These are phyloP conservation scores for Sympetrum striolatum DNA, from an alignment of 2,888 invertebrate genomes.

Conservation along the genomic window DNA sequence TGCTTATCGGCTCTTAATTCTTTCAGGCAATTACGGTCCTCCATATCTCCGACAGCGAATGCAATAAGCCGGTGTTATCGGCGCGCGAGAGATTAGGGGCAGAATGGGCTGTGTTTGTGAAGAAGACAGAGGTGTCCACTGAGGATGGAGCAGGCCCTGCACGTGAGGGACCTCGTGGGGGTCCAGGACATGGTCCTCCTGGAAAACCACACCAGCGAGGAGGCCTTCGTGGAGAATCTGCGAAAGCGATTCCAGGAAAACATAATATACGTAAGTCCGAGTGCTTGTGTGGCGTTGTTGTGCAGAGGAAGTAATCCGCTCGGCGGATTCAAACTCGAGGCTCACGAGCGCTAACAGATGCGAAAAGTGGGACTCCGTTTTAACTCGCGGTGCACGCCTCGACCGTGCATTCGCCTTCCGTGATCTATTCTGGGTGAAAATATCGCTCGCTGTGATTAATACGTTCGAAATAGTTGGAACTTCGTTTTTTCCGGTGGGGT, in stretches of 20 bases:
- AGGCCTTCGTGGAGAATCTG: slow-evolving; percentile 86
- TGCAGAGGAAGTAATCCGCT: too few species aligned
- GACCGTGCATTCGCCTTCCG: background rate
- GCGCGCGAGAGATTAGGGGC: too few species aligned
- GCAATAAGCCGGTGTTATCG: too few species aligned
- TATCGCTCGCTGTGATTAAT: background rate
- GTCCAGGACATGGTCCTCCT: slow-evolving; percentile 92
- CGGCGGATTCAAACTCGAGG: background rate
- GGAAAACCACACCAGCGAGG: slow-evolving; percentile 81
- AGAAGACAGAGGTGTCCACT: slow-evolving; percentile 51
- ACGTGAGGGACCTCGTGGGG: slow-evolving; percentile 85
- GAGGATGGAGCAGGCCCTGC: slow-evolving; percentile 79
- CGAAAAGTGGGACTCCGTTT: background rate
- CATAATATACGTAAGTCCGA: slow-evolving; percentile 86
- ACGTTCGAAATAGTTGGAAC: background rate
- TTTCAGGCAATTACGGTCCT: too few species aligned
- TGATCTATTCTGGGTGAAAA: background rate
- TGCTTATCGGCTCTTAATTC: too few species aligned
- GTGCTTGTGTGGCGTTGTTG: background rate
- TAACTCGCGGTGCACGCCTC: background rate
- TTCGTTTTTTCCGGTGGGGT: too few species aligned
- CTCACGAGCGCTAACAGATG: background rate
- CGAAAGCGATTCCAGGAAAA: slow-evolving; percentile 84
- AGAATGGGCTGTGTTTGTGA: too few species aligned
- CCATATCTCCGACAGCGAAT: too few species aligned